These are phyloP conservation scores for Nasalis larvatus DNA, from an alignment of 2,113 vertebrate species.

Conservation along the genomic window DNA sequence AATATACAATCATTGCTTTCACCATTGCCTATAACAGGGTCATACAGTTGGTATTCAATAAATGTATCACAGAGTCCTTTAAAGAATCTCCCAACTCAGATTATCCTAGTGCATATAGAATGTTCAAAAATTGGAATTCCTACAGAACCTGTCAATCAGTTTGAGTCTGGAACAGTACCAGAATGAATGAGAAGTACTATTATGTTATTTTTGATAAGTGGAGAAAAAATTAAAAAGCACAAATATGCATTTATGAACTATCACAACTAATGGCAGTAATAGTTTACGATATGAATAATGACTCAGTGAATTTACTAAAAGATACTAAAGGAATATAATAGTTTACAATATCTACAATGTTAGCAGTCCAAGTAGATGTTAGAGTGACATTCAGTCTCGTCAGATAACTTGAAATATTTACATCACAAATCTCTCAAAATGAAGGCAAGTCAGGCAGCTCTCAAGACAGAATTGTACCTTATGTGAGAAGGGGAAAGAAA, in stretches of 20 bases:
- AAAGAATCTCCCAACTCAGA: not conserved
- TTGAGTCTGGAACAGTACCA: slow-evolving; percentile 5
- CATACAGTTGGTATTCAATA: not conserved
- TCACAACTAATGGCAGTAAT: not conserved
- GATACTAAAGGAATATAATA: not conserved
- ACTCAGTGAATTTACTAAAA: slow-evolving; percentile 19
- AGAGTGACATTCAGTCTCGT: not conserved
- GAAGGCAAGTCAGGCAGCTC: not conserved
- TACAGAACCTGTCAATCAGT: not conserved
- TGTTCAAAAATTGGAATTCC: slow-evolving; percentile 41
- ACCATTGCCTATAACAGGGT: not conserved
- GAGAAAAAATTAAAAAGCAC: not conserved
- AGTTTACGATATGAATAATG: not conserved
- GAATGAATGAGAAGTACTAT: not conserved
- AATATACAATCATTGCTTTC: not conserved
- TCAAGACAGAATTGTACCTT: not conserved
- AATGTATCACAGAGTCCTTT: not conserved
- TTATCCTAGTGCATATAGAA: not conserved
- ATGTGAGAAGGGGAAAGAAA: not conserved
- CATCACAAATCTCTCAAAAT: not conserved
- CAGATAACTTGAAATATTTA: slow-evolving; percentile 15
- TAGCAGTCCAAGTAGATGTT: not conserved
- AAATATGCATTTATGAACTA: slow-evolving; percentile 7
- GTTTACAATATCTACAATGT: not conserved
- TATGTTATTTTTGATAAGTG: not conserved